Evolutionary conservation across 2,797 vertebrate genomes (phyloP).

Genomic region (Spatula versicolor): DNA sequence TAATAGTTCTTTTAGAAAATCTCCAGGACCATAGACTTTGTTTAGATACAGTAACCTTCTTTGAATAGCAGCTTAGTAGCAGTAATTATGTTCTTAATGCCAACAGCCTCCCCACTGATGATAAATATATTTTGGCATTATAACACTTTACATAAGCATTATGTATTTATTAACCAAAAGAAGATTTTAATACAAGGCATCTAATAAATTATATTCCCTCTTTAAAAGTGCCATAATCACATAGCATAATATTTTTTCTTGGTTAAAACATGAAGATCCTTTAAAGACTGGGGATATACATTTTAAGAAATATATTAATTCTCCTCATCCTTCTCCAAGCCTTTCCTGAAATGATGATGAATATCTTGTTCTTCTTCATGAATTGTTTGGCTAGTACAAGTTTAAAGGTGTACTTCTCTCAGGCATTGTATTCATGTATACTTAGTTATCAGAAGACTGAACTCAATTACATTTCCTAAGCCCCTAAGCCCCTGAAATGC

Average conservation of each 20-base stretch:
- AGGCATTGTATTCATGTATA: not conserved
- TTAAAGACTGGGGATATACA: not conserved
- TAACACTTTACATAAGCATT: not conserved
- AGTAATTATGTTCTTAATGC: conserved; percentile 9
- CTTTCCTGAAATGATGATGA: not conserved
- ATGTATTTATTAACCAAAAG: conserved; percentile 16
- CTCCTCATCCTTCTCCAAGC: not conserved
- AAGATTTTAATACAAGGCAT: not conserved
- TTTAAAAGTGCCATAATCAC: not conserved
- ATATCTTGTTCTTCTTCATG: not conserved
- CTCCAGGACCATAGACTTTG: not conserved
- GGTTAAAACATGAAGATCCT: not conserved
- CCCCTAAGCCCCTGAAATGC: not conserved
- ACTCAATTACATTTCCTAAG: not conserved
- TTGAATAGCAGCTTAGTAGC: not conserved
- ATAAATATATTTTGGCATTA: not conserved
- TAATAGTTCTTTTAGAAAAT: not conserved
- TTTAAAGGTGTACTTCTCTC: not conserved
- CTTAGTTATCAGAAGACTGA: not conserved
- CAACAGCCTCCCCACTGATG: not conserved
- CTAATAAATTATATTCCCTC: not conserved
- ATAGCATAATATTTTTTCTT: not conserved
- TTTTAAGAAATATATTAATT: not conserved
- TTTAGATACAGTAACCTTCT: conserved; percentile 31
- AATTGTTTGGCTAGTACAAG: not conserved